These are phyloP conservation scores for Scotopteryx bipunctaria DNA, from an alignment of 2,888 invertebrate genomes.

Conservation along the genomic window DNA sequence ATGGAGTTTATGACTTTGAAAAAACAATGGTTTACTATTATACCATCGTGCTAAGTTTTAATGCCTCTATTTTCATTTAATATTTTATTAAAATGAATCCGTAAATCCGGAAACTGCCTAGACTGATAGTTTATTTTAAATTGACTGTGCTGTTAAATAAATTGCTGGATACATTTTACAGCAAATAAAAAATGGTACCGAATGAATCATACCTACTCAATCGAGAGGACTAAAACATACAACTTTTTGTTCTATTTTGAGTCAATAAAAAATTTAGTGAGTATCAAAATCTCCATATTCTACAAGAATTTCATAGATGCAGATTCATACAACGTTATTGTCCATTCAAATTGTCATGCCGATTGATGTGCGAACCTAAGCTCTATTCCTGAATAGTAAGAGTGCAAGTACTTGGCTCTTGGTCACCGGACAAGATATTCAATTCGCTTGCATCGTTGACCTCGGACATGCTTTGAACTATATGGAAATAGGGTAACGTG, in stretches of 20 bases:
- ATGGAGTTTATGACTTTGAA: too few species aligned
- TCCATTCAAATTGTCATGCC: conserved; percentile 38
- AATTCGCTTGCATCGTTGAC: conserved; percentile 45
- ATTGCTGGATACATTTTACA: too few species aligned
- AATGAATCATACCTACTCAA: too few species aligned
- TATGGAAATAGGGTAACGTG: conserved; percentile 50
- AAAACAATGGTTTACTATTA: too few species aligned
- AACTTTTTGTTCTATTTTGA: too few species aligned
- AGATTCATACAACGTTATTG: conserved; percentile 28
- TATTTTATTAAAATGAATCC: neutral
- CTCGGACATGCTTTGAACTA: conserved; percentile 38
- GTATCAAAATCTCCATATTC: conserved; percentile 10
- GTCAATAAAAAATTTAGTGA: neutral
- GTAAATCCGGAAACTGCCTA: conserved; percentile 5
- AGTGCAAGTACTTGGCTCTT: conserved; percentile 21
- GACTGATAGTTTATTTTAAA: neutral
- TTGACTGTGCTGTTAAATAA: too few species aligned
- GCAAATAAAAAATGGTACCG: too few species aligned
- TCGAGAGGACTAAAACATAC: too few species aligned
- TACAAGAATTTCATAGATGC: conserved; percentile 29
- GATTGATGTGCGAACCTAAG: conserved; percentile 14
- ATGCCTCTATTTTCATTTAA: too few species aligned
- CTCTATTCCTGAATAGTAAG: conserved; percentile 18
- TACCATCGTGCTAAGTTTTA: too few species aligned
- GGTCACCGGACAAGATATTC: conserved; percentile 43